Base-by-base conservation (phyloP, 2,113 vertebrate genomes). In the Spea multiplicata region DNA sequence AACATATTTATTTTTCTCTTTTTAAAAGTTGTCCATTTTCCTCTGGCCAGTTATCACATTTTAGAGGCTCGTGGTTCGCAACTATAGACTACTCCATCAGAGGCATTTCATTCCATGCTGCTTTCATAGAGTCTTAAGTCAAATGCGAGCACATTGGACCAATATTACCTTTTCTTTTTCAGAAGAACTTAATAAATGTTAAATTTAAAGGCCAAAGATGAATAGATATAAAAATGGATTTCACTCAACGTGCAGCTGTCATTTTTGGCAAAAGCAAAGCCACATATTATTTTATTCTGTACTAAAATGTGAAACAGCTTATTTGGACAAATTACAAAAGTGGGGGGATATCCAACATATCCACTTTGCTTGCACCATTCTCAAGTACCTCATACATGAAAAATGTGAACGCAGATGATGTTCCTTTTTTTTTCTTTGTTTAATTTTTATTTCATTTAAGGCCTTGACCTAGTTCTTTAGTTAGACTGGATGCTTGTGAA, bases 381-480 rank as follows among this genome's bases (percentile, higher is more conserved):
- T 57, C 62, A 59, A 73, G 70, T 79, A 73, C 62, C 70, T 73
- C 70, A 73, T 73, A 79, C 62, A 48, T 50, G 61, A 79, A 80
- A 74, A 68, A 80, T 80, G 77, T 64, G 50, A 49, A 13, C 69
- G 44, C 30, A 77, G 13, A 14, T 45, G 9, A 49, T 49, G 46
- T 50, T 9, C 46, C n/a, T n/a, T 13, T 69, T 69, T 69, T n/a
- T 59, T n/a, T 53, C 17, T n/a, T 57, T n/a, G 9, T 57, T 16
- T 57, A 50, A 47, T 5, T 5, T 55, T 8, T 44, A 50, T 8
- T 17, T 44, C 7, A 14, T 66, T 30, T 75, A 6, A 59, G 55
- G 14, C 4, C 12, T 59, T 13, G 14, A 12, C 55, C 12, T 59
- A 59, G 4, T 59, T 9, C 8, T 13, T 59, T 59, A 12, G 55